A percentile compares a stretch with the other conserved stretches of the same genome.
These are phyloP conservation scores for Buceros bicornis DNA, from an alignment of 2,797 vertebrate genomes.

Conservation along the genomic window DNA sequence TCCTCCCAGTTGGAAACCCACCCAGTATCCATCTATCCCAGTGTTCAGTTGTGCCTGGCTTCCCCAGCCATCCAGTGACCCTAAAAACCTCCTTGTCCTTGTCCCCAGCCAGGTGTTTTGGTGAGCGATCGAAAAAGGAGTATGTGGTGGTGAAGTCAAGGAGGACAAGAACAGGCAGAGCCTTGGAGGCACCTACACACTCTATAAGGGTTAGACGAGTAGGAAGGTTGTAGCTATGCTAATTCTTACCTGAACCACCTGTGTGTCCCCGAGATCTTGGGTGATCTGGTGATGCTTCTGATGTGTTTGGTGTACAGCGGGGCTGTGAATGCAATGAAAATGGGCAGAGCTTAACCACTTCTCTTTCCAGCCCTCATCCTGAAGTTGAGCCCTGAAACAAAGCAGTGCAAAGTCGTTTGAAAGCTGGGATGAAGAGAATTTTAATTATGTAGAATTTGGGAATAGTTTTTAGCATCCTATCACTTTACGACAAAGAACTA, in stretches of 20 bases:
- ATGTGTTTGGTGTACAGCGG: neutral
- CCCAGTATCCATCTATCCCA: neutral
- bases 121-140: neutral
- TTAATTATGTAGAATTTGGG: neutral
- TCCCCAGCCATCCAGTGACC: fast-evolving
- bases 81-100: fast-evolving
- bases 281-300: neutral
- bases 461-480: neutral
- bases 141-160: fast-evolving
- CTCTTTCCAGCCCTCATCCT: neutral
- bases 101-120: neutral
- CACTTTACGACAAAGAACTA: neutral
- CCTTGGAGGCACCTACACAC: fast-evolving
- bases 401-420: neutral
- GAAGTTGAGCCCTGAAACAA: neutral
- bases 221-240: neutral
- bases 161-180: fast-evolving
- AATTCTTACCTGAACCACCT: too few species aligned
- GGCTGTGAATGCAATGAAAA: neutral
- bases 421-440: too few species aligned
- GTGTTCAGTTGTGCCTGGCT: fast-evolving
- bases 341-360: neutral
- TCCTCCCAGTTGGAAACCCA: neutral
- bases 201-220: fast-evolving
- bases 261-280: fast-evolving